These are phyloP conservation scores for Osmerus mordax DNA, from an alignment of 2,113 vertebrate genomes.

Conservation along the genomic window DNA sequence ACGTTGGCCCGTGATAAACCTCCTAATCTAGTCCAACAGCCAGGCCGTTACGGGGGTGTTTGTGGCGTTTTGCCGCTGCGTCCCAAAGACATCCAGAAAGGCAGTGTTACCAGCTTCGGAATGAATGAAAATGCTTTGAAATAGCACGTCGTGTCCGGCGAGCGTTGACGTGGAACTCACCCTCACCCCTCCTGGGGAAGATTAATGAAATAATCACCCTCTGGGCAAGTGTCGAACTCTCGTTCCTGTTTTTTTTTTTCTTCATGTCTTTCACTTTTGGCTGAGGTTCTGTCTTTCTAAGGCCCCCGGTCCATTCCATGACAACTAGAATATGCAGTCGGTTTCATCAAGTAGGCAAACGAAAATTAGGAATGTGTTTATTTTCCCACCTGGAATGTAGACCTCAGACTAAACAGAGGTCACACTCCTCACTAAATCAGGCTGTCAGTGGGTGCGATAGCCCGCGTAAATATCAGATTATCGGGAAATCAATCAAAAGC, in stretches of 20 bases:
- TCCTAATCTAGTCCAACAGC: background rate
- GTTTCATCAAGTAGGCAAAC: conserved; percentile 21
- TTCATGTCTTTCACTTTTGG: background rate
- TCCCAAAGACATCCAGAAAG: background rate
- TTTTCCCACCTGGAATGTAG: conserved; percentile 29
- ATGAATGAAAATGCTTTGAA: too few species aligned
- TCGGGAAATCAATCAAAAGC: background rate
- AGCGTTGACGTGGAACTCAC: too few species aligned
- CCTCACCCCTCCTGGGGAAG: background rate
- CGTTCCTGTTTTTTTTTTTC: background rate
- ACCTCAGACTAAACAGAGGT: conserved; percentile 21
- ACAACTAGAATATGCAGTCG: background rate
- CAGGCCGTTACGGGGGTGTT: background rate
- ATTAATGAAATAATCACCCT: background rate
- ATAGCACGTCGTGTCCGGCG: too few species aligned
- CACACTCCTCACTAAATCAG: conserved; percentile 5
- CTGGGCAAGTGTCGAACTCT: background rate
- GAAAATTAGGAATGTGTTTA: conserved; percentile 31
- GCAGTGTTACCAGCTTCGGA: too few species aligned
- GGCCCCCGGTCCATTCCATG: conserved; percentile 15
- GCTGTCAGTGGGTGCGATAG: background rate
- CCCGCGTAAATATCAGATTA: conserved; percentile 6
- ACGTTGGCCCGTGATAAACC: conserved; percentile 25
- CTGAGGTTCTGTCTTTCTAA: conserved; percentile 25
- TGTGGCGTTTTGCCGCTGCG: background rate